These are phyloP conservation scores for Orthosia gracilis DNA, from an alignment of 2,888 invertebrate genomes.

Conservation along the genomic window DNA sequence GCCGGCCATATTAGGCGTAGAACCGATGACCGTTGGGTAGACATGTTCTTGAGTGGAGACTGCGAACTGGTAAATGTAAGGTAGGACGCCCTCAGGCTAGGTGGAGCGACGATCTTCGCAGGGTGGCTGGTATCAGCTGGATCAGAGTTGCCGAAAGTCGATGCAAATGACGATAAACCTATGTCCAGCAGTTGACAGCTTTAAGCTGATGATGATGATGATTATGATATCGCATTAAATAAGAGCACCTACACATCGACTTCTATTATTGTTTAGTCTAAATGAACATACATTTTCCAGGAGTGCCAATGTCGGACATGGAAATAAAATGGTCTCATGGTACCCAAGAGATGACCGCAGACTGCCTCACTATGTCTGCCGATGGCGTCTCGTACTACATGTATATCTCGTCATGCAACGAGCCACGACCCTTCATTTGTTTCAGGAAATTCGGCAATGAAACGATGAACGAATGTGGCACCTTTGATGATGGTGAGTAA, in stretches of 20 bases:
- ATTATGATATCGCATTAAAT: neutral
- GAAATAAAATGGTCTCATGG: neutral
- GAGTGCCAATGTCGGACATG: conserved; percentile 36
- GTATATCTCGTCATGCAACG: neutral
- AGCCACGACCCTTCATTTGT: conserved; percentile 7
- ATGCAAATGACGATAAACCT: too few relatives aligned
- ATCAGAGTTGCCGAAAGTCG: too few relatives aligned
- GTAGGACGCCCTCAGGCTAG: too few relatives aligned
- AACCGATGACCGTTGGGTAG: too few relatives aligned
- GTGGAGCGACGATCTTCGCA: too few relatives aligned
- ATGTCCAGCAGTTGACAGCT: too few relatives aligned
- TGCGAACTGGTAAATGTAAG: too few relatives aligned
- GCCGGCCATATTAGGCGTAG: too few relatives aligned
- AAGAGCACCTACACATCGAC: neutral
- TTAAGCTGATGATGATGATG: too few relatives aligned
- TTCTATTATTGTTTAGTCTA: neutral
- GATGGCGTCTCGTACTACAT: neutral
- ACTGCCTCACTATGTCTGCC: conserved; percentile 20
- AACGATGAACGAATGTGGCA: conserved; percentile 21
- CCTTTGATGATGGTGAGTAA: conserved; percentile 7
- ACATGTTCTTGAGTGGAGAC: too few relatives aligned
- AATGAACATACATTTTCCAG: conserved; percentile 7
- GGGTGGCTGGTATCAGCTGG: too few relatives aligned
- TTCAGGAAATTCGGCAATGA: conserved; percentile 12
- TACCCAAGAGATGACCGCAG: neutral